Evolutionary conservation across 2,113 vertebrate genomes (phyloP).

Genomic region (Microtus oregoni): DNA sequence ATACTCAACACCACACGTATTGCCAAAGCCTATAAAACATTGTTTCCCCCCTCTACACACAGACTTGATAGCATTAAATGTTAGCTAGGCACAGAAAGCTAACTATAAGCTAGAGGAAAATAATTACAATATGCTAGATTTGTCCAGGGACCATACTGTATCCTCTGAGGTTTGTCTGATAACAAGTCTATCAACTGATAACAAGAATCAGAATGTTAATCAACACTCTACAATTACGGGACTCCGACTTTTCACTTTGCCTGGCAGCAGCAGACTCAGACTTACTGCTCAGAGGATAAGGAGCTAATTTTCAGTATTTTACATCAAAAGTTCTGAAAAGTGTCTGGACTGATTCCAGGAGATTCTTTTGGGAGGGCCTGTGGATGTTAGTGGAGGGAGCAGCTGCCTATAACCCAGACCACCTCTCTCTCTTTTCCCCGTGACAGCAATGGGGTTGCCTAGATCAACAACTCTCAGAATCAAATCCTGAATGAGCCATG

Average conservation of each 20-base stretch:
- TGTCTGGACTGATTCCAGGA: not conserved
- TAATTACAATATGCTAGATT: not conserved
- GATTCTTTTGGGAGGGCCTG: not conserved
- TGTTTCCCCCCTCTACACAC: too few relatives aligned
- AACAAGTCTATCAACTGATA: not conserved
- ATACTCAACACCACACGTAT: not conserved
- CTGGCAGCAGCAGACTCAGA: not conserved
- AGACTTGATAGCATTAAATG: too few relatives aligned
- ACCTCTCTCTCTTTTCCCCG: not conserved
- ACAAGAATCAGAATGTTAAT: not conserved
- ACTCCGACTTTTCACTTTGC: not conserved
- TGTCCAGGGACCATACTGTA: not conserved
- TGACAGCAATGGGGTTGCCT: not conserved
- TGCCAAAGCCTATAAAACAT: not conserved
- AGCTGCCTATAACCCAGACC: not conserved
- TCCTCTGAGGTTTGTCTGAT: not conserved
- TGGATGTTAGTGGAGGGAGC: too few relatives aligned
- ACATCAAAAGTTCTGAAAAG: not conserved
- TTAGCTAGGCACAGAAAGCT: not conserved
- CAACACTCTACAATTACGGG: not conserved
- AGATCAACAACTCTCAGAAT: rapidly evolving
- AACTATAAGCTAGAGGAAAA: not conserved
- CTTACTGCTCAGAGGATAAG: not conserved
- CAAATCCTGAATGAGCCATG: not conserved
- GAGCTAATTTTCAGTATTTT: not conserved